Conservation (phyloP, 2,113 vertebrate species). For the Dolichotis patagonum region DNA sequence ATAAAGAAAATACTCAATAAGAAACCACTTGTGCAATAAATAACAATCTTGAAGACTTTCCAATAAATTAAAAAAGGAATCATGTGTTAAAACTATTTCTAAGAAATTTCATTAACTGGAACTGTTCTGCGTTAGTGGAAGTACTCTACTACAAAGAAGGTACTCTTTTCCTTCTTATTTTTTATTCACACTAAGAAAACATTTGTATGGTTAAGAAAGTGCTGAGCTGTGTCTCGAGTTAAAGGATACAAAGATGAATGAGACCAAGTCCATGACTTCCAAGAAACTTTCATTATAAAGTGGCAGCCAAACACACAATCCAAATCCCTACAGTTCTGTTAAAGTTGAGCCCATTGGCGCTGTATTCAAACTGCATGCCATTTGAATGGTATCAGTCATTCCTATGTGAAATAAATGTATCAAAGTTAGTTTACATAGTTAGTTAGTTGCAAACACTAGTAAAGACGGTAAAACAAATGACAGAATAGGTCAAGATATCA, state of each 20-base stretch:
- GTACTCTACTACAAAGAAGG: neutral
- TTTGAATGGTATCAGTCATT: neutral
- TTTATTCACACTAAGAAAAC: slow-evolving; percentile 23
- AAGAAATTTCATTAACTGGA: slow-evolving; percentile 54
- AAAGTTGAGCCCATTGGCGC: neutral
- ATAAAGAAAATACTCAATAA: slow-evolving; percentile 51
- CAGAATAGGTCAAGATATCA: neutral
- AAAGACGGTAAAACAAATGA: slow-evolving; percentile 6
- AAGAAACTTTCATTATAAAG: neutral
- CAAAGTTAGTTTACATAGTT: neutral
- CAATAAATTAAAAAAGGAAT: slow-evolving; percentile 34
- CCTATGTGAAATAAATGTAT: neutral
- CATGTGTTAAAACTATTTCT: slow-evolving; percentile 14
- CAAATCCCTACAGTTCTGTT: neutral
- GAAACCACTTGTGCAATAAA: slow-evolving; percentile 15
- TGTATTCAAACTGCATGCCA: slow-evolving; percentile 15
- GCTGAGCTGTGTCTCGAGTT: neutral
- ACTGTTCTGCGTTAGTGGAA: neutral
- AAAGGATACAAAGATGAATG: neutral
- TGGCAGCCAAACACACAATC: neutral
- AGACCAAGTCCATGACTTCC: neutral
- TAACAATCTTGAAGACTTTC: slow-evolving; percentile 12
- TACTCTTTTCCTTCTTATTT: slow-evolving; percentile 16
- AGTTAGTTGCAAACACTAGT: neutral
- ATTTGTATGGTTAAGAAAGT: slow-evolving; percentile 35